Evolutionary conservation across 53 echinoderm and acorn worm genomes (phyloP).

Genomic region (Echinarachnius parma): DNA sequence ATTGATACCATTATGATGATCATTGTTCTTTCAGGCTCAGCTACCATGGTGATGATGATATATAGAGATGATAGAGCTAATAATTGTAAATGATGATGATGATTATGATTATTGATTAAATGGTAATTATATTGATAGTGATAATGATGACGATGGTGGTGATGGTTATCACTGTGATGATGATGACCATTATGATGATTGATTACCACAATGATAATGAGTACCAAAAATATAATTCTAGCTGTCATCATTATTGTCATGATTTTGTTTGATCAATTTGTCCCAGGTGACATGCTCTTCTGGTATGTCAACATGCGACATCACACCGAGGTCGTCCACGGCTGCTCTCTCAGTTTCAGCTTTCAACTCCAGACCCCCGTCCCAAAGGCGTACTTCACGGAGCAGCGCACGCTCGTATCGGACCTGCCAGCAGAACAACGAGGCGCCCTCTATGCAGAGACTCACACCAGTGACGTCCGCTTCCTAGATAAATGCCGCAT

Average conservation of each 20-base stretch:
- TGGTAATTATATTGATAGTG: too few relatives aligned
- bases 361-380: slow-evolving; percentile 69
- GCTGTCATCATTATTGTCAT: neutral
- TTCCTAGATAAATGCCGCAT: slow-evolving; percentile 25
- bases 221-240: too few relatives aligned
- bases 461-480: slow-evolving; percentile 3
- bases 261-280: neutral
- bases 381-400: slow-evolving; percentile 61
- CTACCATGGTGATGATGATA: too few relatives aligned
- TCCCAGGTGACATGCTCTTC: slow-evolving; percentile 73
- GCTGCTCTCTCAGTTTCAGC: slow-evolving; percentile 89
- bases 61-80: too few relatives aligned
- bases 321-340: slow-evolving; percentile 80
- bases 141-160: too few relatives aligned
- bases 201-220: too few relatives aligned
- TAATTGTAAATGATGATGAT: too few relatives aligned
- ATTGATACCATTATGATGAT: too few relatives aligned
- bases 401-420: slow-evolving; percentile 51
- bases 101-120: too few relatives aligned
- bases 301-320: slow-evolving; percentile 87
- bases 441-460: slow-evolving; percentile 17
- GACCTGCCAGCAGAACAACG: slow-evolving; percentile 9
- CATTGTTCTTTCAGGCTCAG: too few relatives aligned
- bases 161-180: too few relatives aligned
- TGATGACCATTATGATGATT: too few relatives aligned